Evolutionary conservation across 2,797 vertebrate species (phyloP), one percentile per base, ranked within the genome.

Genomic region (Coilia nasus): DNA sequence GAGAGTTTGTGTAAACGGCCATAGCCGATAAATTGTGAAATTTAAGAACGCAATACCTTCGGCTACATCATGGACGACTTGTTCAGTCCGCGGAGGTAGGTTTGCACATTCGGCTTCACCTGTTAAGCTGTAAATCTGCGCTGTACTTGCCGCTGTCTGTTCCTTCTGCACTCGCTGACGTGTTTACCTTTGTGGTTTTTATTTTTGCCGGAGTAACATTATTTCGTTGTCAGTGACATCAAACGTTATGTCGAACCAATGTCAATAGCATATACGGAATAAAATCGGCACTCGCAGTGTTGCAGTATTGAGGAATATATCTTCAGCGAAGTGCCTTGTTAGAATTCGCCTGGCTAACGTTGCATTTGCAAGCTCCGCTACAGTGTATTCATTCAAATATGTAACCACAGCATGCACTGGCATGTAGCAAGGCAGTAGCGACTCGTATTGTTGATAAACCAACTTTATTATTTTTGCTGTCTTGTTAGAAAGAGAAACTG

Each of bases 21-120:
- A 57, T 56, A 85, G 82, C 85, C 87, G 86, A 83, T 89, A 85
- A 89, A 87, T 91, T 95, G 94, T 95, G 94, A 94, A 46, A 90
- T 90, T 87, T 78, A 90, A 90, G 88, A 93, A 95, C 94, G 84
- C 88, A 46, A 92, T 94, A 95, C 95, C 94, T 96, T 93, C 94
- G 94, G 94, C 95, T 94, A 94, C 94, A 97, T 93, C 96, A 99
- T 99, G 98, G 98, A 99, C 90, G 97, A 98, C 93, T 93, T 98
- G 87, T 96, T 97, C 97, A 96, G 97, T 94, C 97, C 97, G 94
- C 95, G 97, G 96, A 99, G 98, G 98, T 99, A 98, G 96, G 98
- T 97, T 81, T 54, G 94, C 90, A 88, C 86, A 87, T 88, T 89
- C 84, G 84, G 92, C 91, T 94, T 95, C 91, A 90, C 92, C 78